Conservation (phyloP, 2,888 invertebrate genomes). For the Lissonota sp. region DNA sequence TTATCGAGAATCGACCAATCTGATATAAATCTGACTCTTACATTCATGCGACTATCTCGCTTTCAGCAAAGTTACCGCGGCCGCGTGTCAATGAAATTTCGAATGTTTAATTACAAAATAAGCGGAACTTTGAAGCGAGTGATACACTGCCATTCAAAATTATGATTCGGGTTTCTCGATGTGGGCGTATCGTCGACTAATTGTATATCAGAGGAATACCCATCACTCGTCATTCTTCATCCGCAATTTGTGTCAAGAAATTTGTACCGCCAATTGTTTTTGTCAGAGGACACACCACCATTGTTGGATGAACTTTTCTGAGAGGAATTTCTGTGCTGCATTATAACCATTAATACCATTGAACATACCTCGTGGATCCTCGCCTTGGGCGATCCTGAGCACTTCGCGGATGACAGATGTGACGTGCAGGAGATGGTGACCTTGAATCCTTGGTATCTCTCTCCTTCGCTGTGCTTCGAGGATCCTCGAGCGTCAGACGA, state of each 20-base stretch:
- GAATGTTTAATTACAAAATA: conserved; percentile 1
- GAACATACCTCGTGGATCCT: conserved; percentile 73
- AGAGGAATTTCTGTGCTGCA: neutral
- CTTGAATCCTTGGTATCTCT: conserved; percentile 77
- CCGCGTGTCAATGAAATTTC: conserved; percentile 29
- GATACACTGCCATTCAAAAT: conserved; percentile 45
- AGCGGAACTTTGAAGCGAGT: conserved; percentile 5
- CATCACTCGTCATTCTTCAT: no score
- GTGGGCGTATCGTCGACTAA: conserved; percentile 64
- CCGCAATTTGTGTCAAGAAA: no score
- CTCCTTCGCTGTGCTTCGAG: conserved; percentile 73
- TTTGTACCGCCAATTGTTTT: no score
- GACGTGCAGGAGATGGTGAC: conserved; percentile 76
- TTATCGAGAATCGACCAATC: conserved; percentile 1
- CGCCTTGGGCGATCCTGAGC: conserved; percentile 76
- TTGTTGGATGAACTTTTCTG: no score
- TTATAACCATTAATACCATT: conserved; percentile 21
- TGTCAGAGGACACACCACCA: no score
- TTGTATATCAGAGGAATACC: conserved; percentile 60
- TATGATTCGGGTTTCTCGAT: conserved; percentile 59
- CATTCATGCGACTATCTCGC: neutral
- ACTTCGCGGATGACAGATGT: conserved; percentile 79
- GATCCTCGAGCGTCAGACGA: conserved; percentile 81
- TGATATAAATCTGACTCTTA: conserved; percentile 2
- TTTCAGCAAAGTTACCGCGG: conserved; percentile 8